Evolutionary conservation across 1,140 invertebrate genomes (phyloP).

Genomic region (Harlomillsia oculata): DNA sequence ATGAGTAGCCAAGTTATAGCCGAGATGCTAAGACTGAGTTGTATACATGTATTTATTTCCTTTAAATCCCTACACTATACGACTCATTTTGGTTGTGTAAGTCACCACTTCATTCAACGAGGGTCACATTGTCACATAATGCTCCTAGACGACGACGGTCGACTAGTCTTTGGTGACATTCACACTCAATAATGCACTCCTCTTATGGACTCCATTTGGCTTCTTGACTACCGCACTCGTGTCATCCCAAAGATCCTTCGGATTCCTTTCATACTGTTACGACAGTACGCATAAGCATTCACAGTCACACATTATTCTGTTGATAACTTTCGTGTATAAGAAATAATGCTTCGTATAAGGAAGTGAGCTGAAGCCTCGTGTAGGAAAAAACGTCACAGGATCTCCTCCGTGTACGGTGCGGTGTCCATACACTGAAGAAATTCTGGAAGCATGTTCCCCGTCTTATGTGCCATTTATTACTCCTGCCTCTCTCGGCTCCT

Average conservation of each 20-base stretch:
- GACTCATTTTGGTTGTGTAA: slow-evolving; percentile 8
- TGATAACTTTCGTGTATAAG: not conserved
- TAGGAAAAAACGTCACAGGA: too few relatives aligned
- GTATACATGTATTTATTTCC: too few relatives aligned
- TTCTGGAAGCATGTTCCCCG: too few relatives aligned
- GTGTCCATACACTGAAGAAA: too few relatives aligned
- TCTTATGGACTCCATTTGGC: too few relatives aligned
- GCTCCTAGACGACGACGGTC: not conserved
- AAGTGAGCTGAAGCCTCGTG: not conserved
- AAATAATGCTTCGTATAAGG: not conserved
- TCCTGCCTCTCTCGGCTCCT: too few relatives aligned
- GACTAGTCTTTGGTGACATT: slow-evolving; percentile 13
- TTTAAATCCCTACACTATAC: not conserved
- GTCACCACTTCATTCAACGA: slow-evolving; percentile 11
- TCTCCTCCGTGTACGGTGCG: too few relatives aligned
- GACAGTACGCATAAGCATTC: not conserved
- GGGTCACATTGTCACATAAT: not conserved
- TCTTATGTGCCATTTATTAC: too few relatives aligned
- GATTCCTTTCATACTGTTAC: not conserved
- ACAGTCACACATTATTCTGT: not conserved
- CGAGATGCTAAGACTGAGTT: too few relatives aligned
- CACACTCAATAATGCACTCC: slow-evolving; percentile 14
- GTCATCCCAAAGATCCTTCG: not conserved
- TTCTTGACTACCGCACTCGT: too few relatives aligned
- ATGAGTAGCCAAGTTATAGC: too few relatives aligned